Base-by-base conservation (phyloP, 2,888 invertebrate genomes). In the Eudemis profundana region DNA sequence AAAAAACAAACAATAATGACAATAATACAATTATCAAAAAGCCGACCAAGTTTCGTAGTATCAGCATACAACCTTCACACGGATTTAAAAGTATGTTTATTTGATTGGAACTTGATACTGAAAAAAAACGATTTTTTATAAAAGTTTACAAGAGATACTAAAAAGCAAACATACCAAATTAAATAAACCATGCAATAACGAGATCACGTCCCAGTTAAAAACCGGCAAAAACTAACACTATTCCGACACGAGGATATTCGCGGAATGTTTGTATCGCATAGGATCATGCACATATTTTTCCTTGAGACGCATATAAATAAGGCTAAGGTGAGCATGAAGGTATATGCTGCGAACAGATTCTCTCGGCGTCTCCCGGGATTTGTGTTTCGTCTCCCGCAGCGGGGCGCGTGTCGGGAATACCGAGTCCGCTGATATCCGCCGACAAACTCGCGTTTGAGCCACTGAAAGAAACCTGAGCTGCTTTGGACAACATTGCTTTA, bases 301-400 rank as follows among this genome's bases (percentile, higher is more conserved):
- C 83, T 84, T 79, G 83, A 83, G 85, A 84, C 78, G 79, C 74
- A 74, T 82, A 83, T 87, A 88, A 85, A 87, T 87, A 87, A 85
- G 78, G 79, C 79, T 83, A 77, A 86, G 85, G 82, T 83, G 80
- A 83, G 77, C 82, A 83, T 78, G 74, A 78, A 84, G 79, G 81
- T 83, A 83, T 86, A 82, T 74, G 74, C 68, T 73, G 76, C 66
- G 78, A 81, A 82, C 86, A 87, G 87, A 90, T 90, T 87, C 83
- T 51, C 60, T 75, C 78, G 72, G 77, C 78, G 78, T 83, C 87
- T 82, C 83, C 68, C 68, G 84, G 87, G 89, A 89, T 89, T 90
- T 89, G 88, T 89, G 86, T 86, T 82, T 84, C 83, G 85, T 86
- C 83, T 85, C 83, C 87, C 88, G 78, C 86, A 83, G 79, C 78